Percentiles rank a stretch among this genome's conserved stretches.
Evolutionary conservation across 2,113 vertebrate genomes (phyloP).

Genomic region (Speoplatyrhinus poulsoni): DNA sequence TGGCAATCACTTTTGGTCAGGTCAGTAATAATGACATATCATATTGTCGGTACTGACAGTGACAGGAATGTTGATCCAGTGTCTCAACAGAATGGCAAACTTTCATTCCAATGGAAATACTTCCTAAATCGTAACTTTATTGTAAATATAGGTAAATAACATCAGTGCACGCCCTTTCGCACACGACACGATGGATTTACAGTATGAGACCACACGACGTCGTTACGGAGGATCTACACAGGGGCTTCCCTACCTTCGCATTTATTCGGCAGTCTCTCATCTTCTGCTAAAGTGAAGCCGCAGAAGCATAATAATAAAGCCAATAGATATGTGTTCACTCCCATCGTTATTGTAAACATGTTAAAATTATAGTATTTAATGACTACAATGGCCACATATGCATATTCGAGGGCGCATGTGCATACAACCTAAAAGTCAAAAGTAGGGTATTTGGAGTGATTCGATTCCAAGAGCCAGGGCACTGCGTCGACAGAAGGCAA

Average conservation of each 20-base stretch:
- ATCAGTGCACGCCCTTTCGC: background rate
- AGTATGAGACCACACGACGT: background rate
- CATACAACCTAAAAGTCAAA: background rate
- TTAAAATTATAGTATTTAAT: background rate
- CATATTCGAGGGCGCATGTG: constrained; percentile 57
- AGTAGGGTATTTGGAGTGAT: constrained; percentile 13
- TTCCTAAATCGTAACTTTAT: background rate
- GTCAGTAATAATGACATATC: too few relatives aligned
- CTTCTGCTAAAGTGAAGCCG: constrained; percentile 52
- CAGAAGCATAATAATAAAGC: constrained; percentile 47
- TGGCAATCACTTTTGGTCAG: too few relatives aligned
- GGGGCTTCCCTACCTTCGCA: constrained; percentile 81
- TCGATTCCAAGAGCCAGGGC: constrained; percentile 29
- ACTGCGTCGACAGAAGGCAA: constrained; percentile 26
- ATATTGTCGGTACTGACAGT: too few relatives aligned
- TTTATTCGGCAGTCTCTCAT: constrained; percentile 82
- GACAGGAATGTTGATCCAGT: too few relatives aligned
- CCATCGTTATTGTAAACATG: background rate
- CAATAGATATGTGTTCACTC: constrained; percentile 47
- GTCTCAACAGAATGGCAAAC: background rate
- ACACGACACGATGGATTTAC: background rate
- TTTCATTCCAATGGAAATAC: background rate
- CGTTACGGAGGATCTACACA: background rate
- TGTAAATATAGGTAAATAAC: background rate
- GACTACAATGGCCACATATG: constrained; percentile 63